Evolutionary conservation across 2,797 vertebrate genomes (phyloP).

Genomic region (Distichodus sexfasciatus): DNA sequence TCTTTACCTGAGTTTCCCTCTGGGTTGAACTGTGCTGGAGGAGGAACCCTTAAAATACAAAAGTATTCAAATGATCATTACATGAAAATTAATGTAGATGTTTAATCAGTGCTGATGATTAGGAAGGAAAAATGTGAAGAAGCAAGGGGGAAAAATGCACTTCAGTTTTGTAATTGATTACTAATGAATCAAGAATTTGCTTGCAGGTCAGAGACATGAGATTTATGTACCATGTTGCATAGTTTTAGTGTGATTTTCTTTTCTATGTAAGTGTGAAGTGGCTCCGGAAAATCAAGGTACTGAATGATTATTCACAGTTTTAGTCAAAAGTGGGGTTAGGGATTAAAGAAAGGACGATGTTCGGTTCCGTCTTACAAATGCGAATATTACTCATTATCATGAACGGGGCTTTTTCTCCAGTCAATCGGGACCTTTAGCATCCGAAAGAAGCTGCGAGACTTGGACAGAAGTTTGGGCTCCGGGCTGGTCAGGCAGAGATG

Average conservation of each 20-base stretch:
- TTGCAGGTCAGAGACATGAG: not conserved
- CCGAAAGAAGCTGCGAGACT: slow-evolving; percentile 81
- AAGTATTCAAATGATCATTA: slow-evolving; percentile 28
- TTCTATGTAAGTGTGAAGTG: not conserved
- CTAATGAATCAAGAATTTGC: slow-evolving; percentile 1
- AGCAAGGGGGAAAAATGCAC: not conserved
- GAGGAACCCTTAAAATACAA: slow-evolving; percentile 66
- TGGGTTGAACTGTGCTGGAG: slow-evolving; percentile 70
- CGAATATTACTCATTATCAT: slow-evolving; percentile 83
- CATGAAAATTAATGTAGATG: not conserved
- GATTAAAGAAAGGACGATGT: slow-evolving; percentile 67
- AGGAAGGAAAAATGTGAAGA: not conserved
- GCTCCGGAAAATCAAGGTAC: not conserved
- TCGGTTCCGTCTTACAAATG: slow-evolving; percentile 81
- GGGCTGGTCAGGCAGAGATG: slow-evolving; percentile 64
- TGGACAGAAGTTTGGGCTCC: slow-evolving; percentile 72
- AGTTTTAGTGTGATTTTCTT: not conserved
- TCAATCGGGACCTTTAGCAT: slow-evolving; percentile 81
- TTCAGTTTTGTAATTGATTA: not conserved
- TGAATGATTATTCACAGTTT: not conserved
- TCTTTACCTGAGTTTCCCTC: slow-evolving; percentile 65
- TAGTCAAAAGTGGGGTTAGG: slow-evolving; percentile 53
- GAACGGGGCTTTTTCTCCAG: slow-evolving; percentile 80
- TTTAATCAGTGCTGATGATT: not conserved
- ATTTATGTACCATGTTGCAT: not conserved